phyloP scores from a whole-genome alignment of 2,113 vertebrate species.

The Eulemur rufifrons region DNA sequence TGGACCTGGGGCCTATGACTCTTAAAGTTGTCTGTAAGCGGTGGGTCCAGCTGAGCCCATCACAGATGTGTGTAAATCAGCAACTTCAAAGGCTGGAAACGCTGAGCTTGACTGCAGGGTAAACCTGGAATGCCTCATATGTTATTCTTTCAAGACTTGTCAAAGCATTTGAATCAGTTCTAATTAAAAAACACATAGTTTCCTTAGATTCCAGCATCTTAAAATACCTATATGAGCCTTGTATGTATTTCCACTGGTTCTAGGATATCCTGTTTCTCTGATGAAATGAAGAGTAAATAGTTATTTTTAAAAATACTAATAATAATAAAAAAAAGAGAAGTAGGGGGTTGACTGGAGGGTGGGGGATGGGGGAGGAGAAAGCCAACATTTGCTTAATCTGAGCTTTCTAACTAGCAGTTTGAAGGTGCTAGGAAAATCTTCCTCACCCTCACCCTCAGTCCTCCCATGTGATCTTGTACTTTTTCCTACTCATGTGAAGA shows the following conservation, averaged over 20 bases:
- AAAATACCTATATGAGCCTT: conserved; percentile 64
- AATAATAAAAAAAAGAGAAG: conserved; percentile 35
- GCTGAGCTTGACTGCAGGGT: conserved; percentile 74
- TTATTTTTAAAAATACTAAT: conserved; percentile 53
- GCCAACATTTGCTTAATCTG: conserved; percentile 26
- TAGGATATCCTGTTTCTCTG: conserved; percentile 62
- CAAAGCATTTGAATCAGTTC: conserved; percentile 74
- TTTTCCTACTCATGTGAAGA: conserved; percentile 31
- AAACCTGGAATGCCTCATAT: conserved; percentile 77
- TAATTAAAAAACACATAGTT: conserved; percentile 75
- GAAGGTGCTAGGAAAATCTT: conserved; percentile 42
- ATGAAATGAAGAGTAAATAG: conserved; percentile 59
- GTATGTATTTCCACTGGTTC: conserved; percentile 63
- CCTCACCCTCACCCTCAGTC: neutral
- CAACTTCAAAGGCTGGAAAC: conserved; percentile 74
- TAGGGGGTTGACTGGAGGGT: neutral
- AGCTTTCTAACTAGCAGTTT: conserved; percentile 46
- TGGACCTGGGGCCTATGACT: conserved; percentile 20
- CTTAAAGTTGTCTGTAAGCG: conserved; percentile 51
- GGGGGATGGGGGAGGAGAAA: neutral
- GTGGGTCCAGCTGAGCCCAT: conserved; percentile 62
- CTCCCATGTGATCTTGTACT: conserved; percentile 26
- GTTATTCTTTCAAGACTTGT: conserved; percentile 79
- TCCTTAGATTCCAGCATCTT: conserved; percentile 63
- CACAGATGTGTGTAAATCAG: conserved; percentile 74